A percentile compares a stretch with the other conserved stretches of the same genome.
These are phyloP conservation scores for Agrotis clavis DNA, from an alignment of 2,888 invertebrate species.

Conservation along the genomic window DNA sequence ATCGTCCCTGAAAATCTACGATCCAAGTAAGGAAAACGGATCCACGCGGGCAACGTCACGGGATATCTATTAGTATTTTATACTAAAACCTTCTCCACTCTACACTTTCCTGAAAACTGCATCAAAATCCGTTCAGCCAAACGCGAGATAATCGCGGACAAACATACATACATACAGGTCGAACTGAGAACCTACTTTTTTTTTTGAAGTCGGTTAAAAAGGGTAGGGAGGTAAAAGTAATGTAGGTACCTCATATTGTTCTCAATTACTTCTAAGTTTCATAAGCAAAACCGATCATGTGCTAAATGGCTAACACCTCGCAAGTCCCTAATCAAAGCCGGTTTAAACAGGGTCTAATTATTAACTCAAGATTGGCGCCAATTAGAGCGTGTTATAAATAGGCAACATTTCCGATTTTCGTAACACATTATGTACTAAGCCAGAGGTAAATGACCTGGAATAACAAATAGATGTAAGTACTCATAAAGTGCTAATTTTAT, in stretches of 20 bases:
- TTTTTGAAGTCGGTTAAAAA: too few species aligned
- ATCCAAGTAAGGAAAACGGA: too few species aligned
- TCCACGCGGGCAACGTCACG: too few species aligned
- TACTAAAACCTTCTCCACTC: too few species aligned
- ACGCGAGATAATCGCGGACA: too few species aligned
- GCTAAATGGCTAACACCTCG: conserved; percentile 28
- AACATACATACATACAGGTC: too few species aligned
- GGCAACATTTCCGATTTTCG: conserved; percentile 54
- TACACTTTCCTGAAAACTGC: too few species aligned
- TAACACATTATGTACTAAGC: conserved; percentile 50
- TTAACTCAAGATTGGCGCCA: conserved; percentile 45
- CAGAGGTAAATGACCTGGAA: conserved; percentile 66
- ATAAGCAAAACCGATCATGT: background rate
- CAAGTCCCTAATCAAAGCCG: conserved; percentile 41
- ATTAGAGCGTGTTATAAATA: conserved; percentile 60
- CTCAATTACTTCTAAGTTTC: background rate
- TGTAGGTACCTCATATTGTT: background rate
- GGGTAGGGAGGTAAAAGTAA: too few species aligned
- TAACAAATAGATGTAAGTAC: conserved; percentile 76
- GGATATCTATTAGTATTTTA: too few species aligned
- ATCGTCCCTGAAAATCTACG: too few species aligned
- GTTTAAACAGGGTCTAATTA: conserved; percentile 52
- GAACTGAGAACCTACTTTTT: too few species aligned
- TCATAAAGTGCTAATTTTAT: conserved; percentile 83
- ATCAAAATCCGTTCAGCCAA: too few species aligned